Evolutionary conservation across 2,797 vertebrate genomes (phyloP), one percentile per base, ranked within the genome.

Genomic region (Falco novaeseelandiae): DNA sequence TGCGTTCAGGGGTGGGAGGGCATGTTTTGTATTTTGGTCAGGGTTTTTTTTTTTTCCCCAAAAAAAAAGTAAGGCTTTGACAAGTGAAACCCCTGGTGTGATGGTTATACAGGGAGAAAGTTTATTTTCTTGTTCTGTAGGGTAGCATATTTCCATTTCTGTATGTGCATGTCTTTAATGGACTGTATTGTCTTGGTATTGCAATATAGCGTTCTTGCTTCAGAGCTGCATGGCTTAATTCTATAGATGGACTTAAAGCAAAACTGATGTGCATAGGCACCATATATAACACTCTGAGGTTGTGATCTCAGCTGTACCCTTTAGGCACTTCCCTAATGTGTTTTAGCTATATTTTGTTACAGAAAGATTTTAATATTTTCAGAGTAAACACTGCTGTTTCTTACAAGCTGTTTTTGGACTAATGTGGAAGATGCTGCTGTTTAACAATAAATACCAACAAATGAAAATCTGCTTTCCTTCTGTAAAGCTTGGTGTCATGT

Each of bases 121-220:
- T 21, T 32, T 14, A 7, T 14, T 27, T 27, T 76, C 6, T 74
- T 34, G 29, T 69, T 55, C n/a, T 34, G 7, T 48, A n/a, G 22
- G n/a, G 25, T n/a, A 58, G 18, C 32, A 67, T 57, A 25, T 67
- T 91, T 66, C 46, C 25, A 5, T 83, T 83, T 78, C 48, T 74
- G 0, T 67, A 3, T 40, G 14, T 69, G 18, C 13, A 12, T 8
- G 0, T 65, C 49, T 70, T 0, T 30, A 19, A 13, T 9, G 4
- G 44, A 42, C 14, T 91, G 5, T 19, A 2, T 58, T 83, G 36
- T 38, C 11, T 49, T 82, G 34, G 26, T 34, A 29, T 34, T 88
- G 61, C 65, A 72, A 0, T 54, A 27, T 58, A 54, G 42, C 0
- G 0, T 63, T 88, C 36, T 69, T 52, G 54, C 38, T 72, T 57